Conservation (phyloP, 92 coral and sea anemone species). For the Siderastrea radians region DNA sequence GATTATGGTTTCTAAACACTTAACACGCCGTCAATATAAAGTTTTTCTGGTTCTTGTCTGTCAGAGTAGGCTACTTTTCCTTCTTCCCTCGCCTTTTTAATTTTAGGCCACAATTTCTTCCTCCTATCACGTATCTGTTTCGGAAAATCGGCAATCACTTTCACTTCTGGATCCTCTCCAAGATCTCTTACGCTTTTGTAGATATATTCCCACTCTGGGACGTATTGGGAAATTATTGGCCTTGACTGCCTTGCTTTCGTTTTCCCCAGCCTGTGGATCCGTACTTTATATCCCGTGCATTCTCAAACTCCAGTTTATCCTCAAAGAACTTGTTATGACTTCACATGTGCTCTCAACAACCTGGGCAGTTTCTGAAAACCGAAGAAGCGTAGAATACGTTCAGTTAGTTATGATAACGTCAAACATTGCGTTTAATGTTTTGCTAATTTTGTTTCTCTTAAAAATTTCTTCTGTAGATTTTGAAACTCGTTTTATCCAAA, state of each 20-base stretch:
- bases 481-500: too few species aligned
- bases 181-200: neutral
- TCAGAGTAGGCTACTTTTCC: neutral
- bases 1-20: neutral
- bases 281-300: neutral
- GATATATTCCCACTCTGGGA: neutral
- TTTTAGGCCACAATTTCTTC: slow-evolving; percentile 9
- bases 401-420: too few species aligned
- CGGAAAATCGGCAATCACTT: neutral
- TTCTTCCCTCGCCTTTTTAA: slow-evolving; percentile 6
- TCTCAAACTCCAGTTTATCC: neutral
- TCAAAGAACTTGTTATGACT: neutral
- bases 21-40: neutral
- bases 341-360: neutral
- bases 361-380: neutral
- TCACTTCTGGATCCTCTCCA: neutral
- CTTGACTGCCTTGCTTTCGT: neutral
- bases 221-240: neutral
- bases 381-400: too few species aligned
- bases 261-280: neutral
- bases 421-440: too few species aligned
- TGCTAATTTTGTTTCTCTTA: too few species aligned
- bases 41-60: slow-evolving; percentile 2
- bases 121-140: neutral
- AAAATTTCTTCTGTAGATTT: too few species aligned